phyloP scores from a whole-genome alignment of 2,113 vertebrate species.

The Oreamnos americanus region DNA sequence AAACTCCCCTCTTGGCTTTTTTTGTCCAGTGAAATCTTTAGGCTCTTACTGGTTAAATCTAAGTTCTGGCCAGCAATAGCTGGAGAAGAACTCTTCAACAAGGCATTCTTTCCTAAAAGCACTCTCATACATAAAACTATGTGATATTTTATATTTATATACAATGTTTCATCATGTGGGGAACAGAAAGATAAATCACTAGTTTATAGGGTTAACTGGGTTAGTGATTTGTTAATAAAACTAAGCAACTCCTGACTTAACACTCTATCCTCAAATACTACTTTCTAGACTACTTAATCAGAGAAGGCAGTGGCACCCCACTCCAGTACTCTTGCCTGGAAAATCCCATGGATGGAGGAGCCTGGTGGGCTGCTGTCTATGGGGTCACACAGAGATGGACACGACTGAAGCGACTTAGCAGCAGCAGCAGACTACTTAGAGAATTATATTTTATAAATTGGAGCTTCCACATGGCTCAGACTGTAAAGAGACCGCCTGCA shows the following conservation, averaged over 20 bases:
- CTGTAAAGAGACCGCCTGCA: background rate
- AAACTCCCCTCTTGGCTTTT: background rate
- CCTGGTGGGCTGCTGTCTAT: too few species aligned
- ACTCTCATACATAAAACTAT: background rate
- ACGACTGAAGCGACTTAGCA: too few species aligned
- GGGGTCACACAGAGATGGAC: too few species aligned
- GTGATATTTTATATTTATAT: too few species aligned
- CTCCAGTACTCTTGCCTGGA: too few species aligned
- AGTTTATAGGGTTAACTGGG: background rate
- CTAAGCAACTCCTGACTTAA: background rate
- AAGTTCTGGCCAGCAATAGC: background rate
- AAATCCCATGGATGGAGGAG: too few species aligned
- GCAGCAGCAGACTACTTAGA: background rate
- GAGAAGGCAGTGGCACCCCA: too few species aligned
- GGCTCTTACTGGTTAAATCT: background rate
- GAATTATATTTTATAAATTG: background rate
- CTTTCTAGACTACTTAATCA: background rate
- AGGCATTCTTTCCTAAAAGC: background rate
- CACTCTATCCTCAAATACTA: background rate
- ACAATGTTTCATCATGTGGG: background rate
- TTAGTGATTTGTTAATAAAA: slow-evolving; percentile 27
- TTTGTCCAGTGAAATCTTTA: background rate
- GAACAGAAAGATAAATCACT: background rate
- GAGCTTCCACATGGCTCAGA: background rate
- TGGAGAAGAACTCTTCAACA: background rate